Evolutionary conservation across 2,797 vertebrate species (phyloP).

Genomic region (Hippopotamyrus pictus): DNA sequence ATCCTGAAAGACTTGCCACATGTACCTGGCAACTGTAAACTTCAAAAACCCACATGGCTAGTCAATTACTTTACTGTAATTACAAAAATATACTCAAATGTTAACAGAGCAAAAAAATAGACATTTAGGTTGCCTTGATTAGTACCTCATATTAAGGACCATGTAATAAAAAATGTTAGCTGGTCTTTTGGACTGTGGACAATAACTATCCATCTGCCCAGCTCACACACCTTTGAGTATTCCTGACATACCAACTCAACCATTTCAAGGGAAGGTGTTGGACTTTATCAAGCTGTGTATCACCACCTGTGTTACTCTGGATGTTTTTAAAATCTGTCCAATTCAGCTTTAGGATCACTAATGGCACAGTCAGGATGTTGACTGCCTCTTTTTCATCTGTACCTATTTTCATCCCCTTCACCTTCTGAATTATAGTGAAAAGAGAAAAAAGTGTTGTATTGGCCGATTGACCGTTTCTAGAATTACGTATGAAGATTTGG

Average conservation of each 20-base stretch:
- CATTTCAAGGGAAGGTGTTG: not conserved
- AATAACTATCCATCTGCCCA: not conserved
- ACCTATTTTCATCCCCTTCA: not conserved
- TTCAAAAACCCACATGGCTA: not conserved
- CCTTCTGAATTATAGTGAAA: slow-evolving; percentile 21
- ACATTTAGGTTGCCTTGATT: not conserved
- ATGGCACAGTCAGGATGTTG: not conserved
- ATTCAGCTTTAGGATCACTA: not conserved
- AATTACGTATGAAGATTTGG: slow-evolving; percentile 24
- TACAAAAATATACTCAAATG: slow-evolving; percentile 7
- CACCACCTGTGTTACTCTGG: not conserved
- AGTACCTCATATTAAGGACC: not conserved
- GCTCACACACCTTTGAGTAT: not conserved
- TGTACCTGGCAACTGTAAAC: not conserved
- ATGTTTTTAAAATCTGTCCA: not conserved
- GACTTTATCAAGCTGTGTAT: not conserved
- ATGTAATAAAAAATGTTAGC: not conserved
- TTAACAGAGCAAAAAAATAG: not conserved
- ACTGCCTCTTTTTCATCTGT: not conserved
- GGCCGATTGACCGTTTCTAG: slow-evolving; percentile 40
- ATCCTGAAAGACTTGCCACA: not conserved
- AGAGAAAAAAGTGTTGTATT: not conserved
- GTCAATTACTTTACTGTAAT: not conserved
- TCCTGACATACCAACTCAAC: not conserved
- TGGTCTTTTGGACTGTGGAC: not conserved